Evolutionary conservation across 2,888 invertebrate genomes (phyloP), one percentile per base, ranked within the genome.

Genomic region (Griposia aprilina): DNA sequence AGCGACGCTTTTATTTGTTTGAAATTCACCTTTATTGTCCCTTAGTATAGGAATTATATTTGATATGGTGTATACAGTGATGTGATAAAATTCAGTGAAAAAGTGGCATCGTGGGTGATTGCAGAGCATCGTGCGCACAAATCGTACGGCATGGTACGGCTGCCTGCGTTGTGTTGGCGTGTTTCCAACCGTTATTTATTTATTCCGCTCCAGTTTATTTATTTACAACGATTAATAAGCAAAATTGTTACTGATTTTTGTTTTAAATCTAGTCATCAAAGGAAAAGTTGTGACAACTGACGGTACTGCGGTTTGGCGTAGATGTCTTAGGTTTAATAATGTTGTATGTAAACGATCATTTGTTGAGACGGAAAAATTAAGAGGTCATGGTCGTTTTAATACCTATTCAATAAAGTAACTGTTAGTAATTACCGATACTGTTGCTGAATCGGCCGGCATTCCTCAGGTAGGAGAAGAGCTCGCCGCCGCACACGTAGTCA

Each of bases 401-500:
- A 50, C 3, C 13, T 30, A 30, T 67, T 45, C 2, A n/a, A 15
- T 36, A 23, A 59, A 50, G 26, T 45, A 45, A n/a, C 36, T 48
- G 26, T 62, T 23, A 52, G 20, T 70, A 94, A 94, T 95, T 94
- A 98, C 98, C 98, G 84, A 98, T 98, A 90, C 98, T 98, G 90
- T 98, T 98, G 90, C 98, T 98, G 96, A 99, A 99, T 92, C 98
- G 97, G 83, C 99, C 99, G 57, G 99, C 98, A 93, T 99, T 99
- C 89, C 99, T 97, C 86, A 99, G 97, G 94, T 99, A 99, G 15
- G 99, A 99, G 96, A 99, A 99, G 48, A 99, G 97, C 95, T 99
- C 99, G 17, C 99, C 99, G 20, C 99, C 99, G 88, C 99, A 99
- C 4, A 99, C 98, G 95, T 99, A 99, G 94, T 99, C 99, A 94